Evolutionary conservation across 2,888 invertebrate genomes (phyloP).

Genomic region (Eupithecia pulchellata): DNA sequence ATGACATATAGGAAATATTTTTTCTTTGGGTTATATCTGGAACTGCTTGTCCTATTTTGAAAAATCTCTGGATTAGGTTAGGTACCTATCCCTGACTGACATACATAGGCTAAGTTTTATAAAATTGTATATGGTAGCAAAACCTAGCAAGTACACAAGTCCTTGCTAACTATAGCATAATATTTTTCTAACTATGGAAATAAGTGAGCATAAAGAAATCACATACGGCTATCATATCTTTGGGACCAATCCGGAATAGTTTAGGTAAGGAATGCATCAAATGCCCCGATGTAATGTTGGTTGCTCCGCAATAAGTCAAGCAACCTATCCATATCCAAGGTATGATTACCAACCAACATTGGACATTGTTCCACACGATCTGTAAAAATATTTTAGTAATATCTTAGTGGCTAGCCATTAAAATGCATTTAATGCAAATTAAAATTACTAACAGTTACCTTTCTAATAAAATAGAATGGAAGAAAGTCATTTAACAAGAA

Average conservation of each 20-base stretch:
- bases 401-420: no score
- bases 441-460: no score
- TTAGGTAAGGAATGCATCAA: constrained; percentile 48
- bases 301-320: constrained; percentile 52
- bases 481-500: no score
- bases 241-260: constrained; percentile 60
- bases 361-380: constrained; percentile 74
- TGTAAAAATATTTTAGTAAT: constrained; percentile 50
- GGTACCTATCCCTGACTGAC: no score
- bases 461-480: no score
- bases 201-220: background rate
- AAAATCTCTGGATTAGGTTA: background rate
- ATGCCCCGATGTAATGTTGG: constrained; percentile 49
- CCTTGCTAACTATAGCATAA: no score
- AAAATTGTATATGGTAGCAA: no score
- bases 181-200: no score
- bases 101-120: no score
- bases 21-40: background rate
- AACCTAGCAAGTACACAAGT: no score
- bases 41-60: background rate
- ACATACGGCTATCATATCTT: constrained; percentile 66
- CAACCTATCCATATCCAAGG: constrained; percentile 67
- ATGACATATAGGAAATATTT: no score
- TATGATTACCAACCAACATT: constrained; percentile 61
- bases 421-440: no score